A percentile compares a stretch with the other conserved stretches of the same genome.
Conservation (phyloP, 2,113 vertebrate species). For the Austrofundulus limnaeus region DNA sequence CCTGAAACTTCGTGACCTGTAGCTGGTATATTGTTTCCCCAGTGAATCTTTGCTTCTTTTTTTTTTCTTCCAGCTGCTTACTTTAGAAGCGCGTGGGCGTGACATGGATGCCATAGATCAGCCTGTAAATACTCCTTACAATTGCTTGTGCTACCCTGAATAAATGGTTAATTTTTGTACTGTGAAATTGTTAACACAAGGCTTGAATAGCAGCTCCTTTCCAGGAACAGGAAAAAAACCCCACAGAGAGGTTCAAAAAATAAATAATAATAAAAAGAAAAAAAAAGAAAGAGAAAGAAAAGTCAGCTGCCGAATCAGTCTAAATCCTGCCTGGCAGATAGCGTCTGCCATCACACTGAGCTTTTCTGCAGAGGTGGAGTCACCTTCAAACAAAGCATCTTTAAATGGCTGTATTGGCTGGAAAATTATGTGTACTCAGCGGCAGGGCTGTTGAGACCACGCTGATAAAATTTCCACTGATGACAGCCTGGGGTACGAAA, state of each 20-base stretch:
- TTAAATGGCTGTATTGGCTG: constrained; percentile 30
- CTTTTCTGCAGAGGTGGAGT: constrained; percentile 48
- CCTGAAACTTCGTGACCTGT: constrained; percentile 51
- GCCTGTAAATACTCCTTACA: constrained; percentile 43
- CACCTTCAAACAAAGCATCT: constrained; percentile 56
- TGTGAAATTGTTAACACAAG: constrained; percentile 37
- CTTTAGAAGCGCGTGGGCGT: constrained; percentile 65
- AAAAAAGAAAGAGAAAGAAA: no score
- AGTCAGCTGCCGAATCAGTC: constrained; percentile 33
- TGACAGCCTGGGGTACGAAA: constrained; percentile 31
- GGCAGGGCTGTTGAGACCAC: constrained; percentile 36
- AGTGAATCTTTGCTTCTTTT: constrained; percentile 10
- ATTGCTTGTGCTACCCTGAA: constrained; percentile 41
- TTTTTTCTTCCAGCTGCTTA: constrained; percentile 20
- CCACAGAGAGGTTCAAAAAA: constrained; percentile 31
- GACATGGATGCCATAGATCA: constrained; percentile 41
- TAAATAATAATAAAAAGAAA: no score
- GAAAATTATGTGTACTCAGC: constrained; percentile 48
- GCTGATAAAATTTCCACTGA: constrained; percentile 58
- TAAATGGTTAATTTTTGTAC: constrained; percentile 39
- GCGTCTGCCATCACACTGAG: constrained; percentile 18
- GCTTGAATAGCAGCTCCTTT: constrained; percentile 14
- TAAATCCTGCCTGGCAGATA: constrained; percentile 32
- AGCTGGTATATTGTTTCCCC: constrained; percentile 49
- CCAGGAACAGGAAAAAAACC: constrained; percentile 22